Base-by-base conservation (phyloP, 2,888 invertebrate genomes). In the Malacosoma neustria region DNA sequence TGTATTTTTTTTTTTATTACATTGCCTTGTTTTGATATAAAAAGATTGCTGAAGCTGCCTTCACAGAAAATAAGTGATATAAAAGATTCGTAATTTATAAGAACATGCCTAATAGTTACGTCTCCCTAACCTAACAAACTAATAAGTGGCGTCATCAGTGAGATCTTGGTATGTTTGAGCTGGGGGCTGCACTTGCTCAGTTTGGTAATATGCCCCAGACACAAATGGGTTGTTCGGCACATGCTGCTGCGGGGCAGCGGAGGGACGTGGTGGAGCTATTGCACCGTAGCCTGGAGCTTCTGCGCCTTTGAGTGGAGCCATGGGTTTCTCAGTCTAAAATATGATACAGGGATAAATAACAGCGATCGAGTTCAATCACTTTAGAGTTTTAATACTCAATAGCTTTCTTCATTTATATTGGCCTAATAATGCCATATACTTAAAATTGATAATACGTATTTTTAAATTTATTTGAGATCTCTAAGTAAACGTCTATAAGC, bases 171-270 rank as follows among this genome's bases (percentile, higher is more conserved):
- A 79, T 45, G 90, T 88, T 44, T 88, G 88, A 1, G 91, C 74
- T 42, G 88, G 89, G 1, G 90, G 91, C 61, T 92, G 92, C 4
- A 91, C 89, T 4, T 88, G 87, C 56, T 90, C 89, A 40, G 89
- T 88, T 46, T 87, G 87, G 45, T 88, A 86, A 48, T 89, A 81
- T 29, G 88, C 89, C 5, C 89, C 89, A 38, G 89, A 88, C 11
- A 87, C 87, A 61, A 87, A 87, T 1, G 87, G 87, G 50, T 89
- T 88, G 49, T 87, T 87, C 37, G 89, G 85, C 42, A 89, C 89
- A 58, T 89, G 89, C 30, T 87, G 72, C 41, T 87, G 89, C 12
- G 90, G 88, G 32, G 82, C 87, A 1, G 89, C 72, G 13, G 87
- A 72, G 22, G 85, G 87, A 5, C 66, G 62, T 1, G 72, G 66